Percentiles rank a stretch among this genome's conserved stretches.
Evolutionary conservation across 2,888 invertebrate species (phyloP).

Genomic region (Tupiocoris notatus): DNA sequence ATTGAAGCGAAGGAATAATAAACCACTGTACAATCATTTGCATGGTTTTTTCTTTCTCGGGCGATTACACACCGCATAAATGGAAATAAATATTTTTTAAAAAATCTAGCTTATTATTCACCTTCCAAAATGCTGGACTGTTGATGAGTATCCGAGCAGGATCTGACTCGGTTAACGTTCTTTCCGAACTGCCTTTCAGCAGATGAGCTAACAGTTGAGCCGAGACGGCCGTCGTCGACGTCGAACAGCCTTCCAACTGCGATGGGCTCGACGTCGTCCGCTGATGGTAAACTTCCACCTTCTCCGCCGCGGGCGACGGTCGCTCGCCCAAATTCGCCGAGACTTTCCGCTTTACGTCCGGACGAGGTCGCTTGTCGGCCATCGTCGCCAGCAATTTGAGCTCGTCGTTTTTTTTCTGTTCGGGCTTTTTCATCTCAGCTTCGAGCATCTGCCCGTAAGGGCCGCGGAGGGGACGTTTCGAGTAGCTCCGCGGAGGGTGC

Average conservation of each 20-base stretch:
- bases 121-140: slow-evolving; percentile 47
- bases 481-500: slow-evolving; percentile 59
- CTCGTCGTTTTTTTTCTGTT: slow-evolving; percentile 59
- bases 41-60: too few species aligned
- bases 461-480: slow-evolving; percentile 71
- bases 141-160: slow-evolving; percentile 35
- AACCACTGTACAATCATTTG: too few species aligned
- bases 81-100: too few species aligned
- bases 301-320: slow-evolving; percentile 51
- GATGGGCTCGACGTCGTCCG: slow-evolving; percentile 77
- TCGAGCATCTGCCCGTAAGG: slow-evolving; percentile 79
- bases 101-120: too few species aligned
- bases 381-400: slow-evolving; percentile 55
- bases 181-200: slow-evolving; percentile 76
- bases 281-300: slow-evolving; percentile 64
- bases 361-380: slow-evolving; percentile 53
- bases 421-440: slow-evolving; percentile 75
- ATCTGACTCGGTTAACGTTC: slow-evolving; percentile 52
- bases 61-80: too few species aligned
- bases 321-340: slow-evolving; percentile 60
- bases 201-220: slow-evolving; percentile 67
- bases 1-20: too few species aligned
- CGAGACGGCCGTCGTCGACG: slow-evolving; percentile 48
- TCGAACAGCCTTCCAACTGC: slow-evolving; percentile 64
- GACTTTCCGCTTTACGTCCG: slow-evolving; percentile 60